Evolutionary conservation across 2,113 vertebrate species (phyloP).

Genomic region (Solenodon paradoxus): DNA sequence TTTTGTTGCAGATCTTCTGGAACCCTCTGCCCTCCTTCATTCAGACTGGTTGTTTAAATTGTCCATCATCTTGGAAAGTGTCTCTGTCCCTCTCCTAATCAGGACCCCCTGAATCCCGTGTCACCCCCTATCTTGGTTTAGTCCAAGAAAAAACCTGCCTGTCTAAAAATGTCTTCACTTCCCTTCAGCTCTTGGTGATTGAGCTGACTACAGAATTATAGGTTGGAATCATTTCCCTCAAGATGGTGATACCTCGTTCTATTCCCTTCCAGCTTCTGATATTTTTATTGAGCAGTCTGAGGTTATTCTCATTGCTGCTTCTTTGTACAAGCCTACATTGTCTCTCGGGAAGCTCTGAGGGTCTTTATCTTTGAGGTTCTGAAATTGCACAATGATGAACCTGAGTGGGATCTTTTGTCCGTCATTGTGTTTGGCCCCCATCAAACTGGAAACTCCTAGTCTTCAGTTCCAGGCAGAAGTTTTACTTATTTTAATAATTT

Average conservation of each 20-base stretch:
- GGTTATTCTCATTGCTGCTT: neutral
- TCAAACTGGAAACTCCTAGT: neutral
- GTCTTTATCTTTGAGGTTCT: neutral
- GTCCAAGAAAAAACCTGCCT: neutral
- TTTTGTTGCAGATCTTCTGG: rapidly evolving
- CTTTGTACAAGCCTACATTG: neutral
- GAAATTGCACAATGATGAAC: neutral
- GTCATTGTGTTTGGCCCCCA: neutral
- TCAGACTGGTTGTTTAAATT: neutral
- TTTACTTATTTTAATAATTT: neutral
- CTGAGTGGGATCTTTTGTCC: neutral
- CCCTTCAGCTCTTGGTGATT: neutral
- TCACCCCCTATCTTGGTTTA: neutral
- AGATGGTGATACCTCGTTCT: neutral
- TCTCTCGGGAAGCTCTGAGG: slow-evolving; percentile 15
- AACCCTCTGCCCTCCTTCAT: neutral
- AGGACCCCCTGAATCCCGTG: neutral
- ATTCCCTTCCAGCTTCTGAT: slow-evolving; percentile 25
- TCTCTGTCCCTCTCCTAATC: neutral
- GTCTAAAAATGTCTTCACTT: slow-evolving; percentile 9
- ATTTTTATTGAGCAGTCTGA: slow-evolving; percentile 34
- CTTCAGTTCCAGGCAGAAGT: neutral
- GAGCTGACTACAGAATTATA: neutral
- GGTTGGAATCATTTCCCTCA: neutral
- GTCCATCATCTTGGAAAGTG: neutral